phyloP scores from a whole-genome alignment of 2,888 invertebrate species.

The Deilephila porcellus region DNA sequence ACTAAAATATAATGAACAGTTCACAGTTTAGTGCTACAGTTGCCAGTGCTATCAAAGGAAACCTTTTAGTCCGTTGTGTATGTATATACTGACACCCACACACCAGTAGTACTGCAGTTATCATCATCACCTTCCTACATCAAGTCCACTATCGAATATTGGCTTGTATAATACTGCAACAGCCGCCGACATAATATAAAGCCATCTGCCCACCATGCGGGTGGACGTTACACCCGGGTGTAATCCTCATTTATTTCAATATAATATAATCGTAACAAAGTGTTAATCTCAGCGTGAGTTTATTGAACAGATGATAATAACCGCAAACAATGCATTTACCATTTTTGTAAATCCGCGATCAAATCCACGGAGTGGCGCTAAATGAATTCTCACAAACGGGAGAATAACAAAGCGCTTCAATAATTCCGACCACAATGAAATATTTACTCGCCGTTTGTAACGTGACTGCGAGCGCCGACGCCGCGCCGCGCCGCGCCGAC shows the following conservation, averaged over 20 bases:
- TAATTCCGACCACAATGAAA: neutral
- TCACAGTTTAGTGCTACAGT: too few species aligned
- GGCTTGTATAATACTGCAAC: too few species aligned
- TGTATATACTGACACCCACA: too few species aligned
- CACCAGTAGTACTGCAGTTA: too few species aligned
- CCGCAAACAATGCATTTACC: conserved; percentile 4
- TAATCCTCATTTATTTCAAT: neutral
- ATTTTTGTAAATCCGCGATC: neutral
- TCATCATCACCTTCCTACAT: too few species aligned
- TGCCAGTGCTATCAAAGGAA: too few species aligned
- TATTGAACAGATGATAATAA: conserved; percentile 1
- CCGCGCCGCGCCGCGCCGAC: neutral
- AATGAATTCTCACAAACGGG: conserved; percentile 3
- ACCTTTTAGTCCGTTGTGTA: too few species aligned
- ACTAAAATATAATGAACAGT: too few species aligned
- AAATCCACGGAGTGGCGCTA: neutral
- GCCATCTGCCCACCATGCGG: too few species aligned
- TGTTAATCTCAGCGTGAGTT: conserved; percentile 1
- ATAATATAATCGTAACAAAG: neutral
- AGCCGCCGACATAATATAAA: too few species aligned
- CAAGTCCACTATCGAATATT: too few species aligned
- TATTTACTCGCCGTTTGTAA: neutral
- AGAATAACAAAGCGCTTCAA: conserved; percentile 3
- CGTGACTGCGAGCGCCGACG: neutral
- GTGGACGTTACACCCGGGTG: too few species aligned